Conservation (phyloP, 1,140 invertebrate genomes). For the Pseudomyrmex gracilis region DNA sequence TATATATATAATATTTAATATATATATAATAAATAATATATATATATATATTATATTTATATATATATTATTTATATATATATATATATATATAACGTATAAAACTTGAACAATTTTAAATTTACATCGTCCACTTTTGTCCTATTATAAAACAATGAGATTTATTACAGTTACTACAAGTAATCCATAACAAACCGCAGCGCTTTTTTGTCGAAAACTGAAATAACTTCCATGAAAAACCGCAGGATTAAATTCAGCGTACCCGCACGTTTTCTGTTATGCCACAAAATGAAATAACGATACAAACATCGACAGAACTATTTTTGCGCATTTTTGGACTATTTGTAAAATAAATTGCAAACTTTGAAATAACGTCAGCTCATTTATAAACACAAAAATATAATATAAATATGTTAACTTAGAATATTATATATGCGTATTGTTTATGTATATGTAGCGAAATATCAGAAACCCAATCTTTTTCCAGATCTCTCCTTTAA, state of each 20-base stretch:
- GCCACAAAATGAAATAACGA: neutral
- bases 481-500: neutral
- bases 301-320: slow-evolving; percentile 10
- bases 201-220: neutral
- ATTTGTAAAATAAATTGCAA: neutral
- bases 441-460: no score
- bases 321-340: slow-evolving; percentile 1
- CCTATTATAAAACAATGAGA: slow-evolving; percentile 7
- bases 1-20: no score
- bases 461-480: no score
- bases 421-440: no score
- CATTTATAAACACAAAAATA: neutral
- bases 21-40: no score
- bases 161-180: slow-evolving; percentile 23
- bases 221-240: slow-evolving; percentile 22
- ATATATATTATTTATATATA: neutral
- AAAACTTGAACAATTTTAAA: slow-evolving; percentile 11
- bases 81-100: slow-evolving; percentile 14
- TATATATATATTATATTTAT: slow-evolving; percentile 26
- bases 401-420: slow-evolving; percentile 13
- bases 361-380: neutral
- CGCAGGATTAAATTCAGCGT: slow-evolving; percentile 6
- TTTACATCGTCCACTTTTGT: slow-evolving; percentile 27
- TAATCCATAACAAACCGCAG: neutral
- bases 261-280: neutral